phyloP scores from a whole-genome alignment of 2,888 invertebrate genomes.

The Drosophila flavopinicola region DNA sequence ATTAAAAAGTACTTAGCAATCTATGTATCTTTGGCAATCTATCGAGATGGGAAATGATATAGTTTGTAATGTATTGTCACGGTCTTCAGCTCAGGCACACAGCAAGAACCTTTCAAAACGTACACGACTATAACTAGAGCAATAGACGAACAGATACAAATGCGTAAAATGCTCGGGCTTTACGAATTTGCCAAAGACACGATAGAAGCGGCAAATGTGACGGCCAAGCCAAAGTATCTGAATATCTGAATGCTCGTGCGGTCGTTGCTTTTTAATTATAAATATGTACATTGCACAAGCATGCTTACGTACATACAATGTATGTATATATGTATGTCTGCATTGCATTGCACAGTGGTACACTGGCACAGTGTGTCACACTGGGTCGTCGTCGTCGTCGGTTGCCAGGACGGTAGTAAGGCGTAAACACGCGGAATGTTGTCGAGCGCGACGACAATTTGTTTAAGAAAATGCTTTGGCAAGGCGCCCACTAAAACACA shows the following conservation, averaged over 20 bases:
- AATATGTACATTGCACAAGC: conserved; percentile 45
- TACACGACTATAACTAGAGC: background rate
- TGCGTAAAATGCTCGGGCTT: conserved; percentile 49
- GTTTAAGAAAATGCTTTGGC: conserved; percentile 81
- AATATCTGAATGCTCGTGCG: conserved; percentile 32
- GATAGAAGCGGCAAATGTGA: conserved; percentile 38
- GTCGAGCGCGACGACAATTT: conserved; percentile 83
- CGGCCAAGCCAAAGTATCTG: conserved; percentile 61
- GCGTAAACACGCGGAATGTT: conserved; percentile 79
- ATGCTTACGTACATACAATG: conserved; percentile 2
- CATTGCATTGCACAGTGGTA: conserved; percentile 54
- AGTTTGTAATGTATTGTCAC: conserved; percentile 5
- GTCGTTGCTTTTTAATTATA: conserved; percentile 67
- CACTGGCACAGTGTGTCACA: conserved; percentile 66
- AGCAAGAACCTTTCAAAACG: conserved; percentile 1
- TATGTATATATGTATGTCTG: conserved; percentile 8
- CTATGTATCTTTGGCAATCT: background rate
- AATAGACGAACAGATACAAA: conserved; percentile 29
- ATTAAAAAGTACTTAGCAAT: background rate
- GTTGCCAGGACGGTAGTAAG: conserved; percentile 56
- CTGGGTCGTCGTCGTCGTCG: conserved; percentile 45
- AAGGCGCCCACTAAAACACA: conserved; percentile 81
- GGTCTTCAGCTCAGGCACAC: background rate
- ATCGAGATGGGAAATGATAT: background rate
- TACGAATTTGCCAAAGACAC: conserved; percentile 18